Percentiles rank a stretch among this genome's conserved stretches.
phyloP scores from a whole-genome alignment of 2,888 invertebrate species.

The Sphecodes monilicornis region DNA sequence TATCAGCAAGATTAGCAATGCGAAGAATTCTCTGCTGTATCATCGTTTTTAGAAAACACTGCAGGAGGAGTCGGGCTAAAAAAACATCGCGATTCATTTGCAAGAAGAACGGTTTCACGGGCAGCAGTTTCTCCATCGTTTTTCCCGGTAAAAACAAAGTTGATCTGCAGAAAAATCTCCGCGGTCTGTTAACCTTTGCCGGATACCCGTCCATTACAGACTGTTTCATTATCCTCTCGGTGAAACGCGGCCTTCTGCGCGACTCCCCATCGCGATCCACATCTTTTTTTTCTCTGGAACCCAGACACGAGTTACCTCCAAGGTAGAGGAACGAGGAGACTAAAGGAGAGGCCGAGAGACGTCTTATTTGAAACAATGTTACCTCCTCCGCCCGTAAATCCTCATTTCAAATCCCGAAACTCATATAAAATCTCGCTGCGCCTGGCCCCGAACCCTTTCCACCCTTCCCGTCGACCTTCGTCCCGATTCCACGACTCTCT shows the following conservation, averaged over 20 bases:
- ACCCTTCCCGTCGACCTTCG: conserved; percentile 46
- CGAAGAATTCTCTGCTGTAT: background rate
- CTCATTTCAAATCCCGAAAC: conserved; percentile 83
- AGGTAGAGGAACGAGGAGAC: background rate
- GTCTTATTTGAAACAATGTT: conserved; percentile 84
- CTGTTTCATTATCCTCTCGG: conserved; percentile 39
- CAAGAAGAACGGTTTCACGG: background rate
- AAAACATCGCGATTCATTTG: conserved; percentile 1
- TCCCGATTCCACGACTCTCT: conserved; percentile 40
- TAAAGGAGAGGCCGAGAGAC: conserved; percentile 62
- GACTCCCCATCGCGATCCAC: conserved; percentile 5
- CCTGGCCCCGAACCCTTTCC: conserved; percentile 67
- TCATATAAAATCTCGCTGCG: conserved; percentile 81
- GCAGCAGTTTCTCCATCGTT: background rate
- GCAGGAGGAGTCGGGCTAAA: background rate
- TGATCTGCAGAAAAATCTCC: background rate
- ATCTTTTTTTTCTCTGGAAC: background rate
- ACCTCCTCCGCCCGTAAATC: conserved; percentile 81
- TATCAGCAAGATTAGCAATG: background rate
- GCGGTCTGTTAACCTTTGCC: background rate
- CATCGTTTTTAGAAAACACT: background rate
- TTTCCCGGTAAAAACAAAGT: conserved; percentile 1
- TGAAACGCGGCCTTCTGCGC: conserved; percentile 14
- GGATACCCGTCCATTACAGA: conserved; percentile 15
- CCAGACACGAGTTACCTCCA: background rate